A percentile compares a stretch with the other conserved stretches of the same genome.
Conservation (phyloP, 2,113 vertebrate species). For the Numenius arquata region DNA sequence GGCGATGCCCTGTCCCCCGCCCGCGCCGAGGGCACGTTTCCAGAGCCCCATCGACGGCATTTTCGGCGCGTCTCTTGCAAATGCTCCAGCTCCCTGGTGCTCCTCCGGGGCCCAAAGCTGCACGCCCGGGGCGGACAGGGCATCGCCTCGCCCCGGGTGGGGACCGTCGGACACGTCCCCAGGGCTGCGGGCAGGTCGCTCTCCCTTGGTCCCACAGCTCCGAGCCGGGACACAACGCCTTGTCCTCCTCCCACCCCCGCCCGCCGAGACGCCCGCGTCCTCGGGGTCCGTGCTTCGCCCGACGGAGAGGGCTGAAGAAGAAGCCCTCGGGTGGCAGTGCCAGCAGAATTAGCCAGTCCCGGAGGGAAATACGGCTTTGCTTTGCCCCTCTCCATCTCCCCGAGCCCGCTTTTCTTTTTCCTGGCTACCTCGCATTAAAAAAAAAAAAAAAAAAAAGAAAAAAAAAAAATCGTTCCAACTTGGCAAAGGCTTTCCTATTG, state of each 20-base stretch:
- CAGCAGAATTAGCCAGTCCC: neutral
- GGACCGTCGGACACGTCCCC: too few species aligned
- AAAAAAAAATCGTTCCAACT: neutral
- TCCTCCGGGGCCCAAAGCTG: neutral
- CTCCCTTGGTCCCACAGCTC: neutral
- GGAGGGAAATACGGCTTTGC: neutral
- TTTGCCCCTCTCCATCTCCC: neutral
- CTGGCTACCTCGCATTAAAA: neutral
- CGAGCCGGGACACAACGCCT: neutral
- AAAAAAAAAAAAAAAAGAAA: neutral
- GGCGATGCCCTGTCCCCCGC: neutral
- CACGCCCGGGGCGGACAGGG: neutral
- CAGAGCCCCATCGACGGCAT: neutral
- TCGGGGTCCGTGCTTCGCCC: neutral
- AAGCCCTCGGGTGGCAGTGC: neutral
- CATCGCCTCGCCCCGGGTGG: neutral
- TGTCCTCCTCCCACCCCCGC: neutral
- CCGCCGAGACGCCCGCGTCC: neutral
- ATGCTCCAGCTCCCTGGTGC: neutral
- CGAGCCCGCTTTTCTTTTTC: neutral
- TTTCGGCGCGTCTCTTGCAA: neutral
- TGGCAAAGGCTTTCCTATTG: slow-evolving; percentile 45
- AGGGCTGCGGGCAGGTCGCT: neutral
- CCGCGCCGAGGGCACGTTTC: neutral
- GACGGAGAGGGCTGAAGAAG: neutral